These are phyloP conservation scores for Acanthochromis polyacanthus DNA, from an alignment of 2,113 vertebrate species.

Conservation along the genomic window DNA sequence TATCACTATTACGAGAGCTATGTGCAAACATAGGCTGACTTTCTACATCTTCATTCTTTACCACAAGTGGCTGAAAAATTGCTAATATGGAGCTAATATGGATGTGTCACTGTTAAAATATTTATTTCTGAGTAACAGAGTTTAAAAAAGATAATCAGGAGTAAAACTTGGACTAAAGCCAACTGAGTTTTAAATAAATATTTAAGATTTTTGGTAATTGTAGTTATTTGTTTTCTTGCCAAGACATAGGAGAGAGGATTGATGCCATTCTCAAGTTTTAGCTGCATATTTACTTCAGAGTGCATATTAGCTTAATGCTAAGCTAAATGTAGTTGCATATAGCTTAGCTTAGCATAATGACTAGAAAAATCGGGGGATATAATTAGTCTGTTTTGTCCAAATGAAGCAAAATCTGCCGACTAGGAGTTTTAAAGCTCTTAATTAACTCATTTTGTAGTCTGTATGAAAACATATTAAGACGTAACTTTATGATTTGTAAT, in stretches of 20 bases:
- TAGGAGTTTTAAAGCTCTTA: not conserved
- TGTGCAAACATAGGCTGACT: constrained; percentile 39
- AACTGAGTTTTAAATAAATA: not conserved
- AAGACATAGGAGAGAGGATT: not conserved
- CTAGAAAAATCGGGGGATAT: not conserved
- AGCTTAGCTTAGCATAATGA: not conserved
- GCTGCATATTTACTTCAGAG: not conserved
- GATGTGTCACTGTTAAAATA: not conserved
- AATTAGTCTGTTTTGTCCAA: no score
- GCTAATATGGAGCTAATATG: not conserved
- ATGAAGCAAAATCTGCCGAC: not conserved
- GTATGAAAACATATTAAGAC: no score
- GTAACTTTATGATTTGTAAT: no score
- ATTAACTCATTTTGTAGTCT: no score
- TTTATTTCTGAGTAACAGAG: not conserved
- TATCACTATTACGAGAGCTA: constrained; percentile 15
- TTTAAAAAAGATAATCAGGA: constrained; percentile 2
- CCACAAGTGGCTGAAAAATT: not conserved
- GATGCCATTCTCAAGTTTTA: not conserved
- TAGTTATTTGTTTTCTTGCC: not conserved
- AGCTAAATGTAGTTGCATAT: not conserved
- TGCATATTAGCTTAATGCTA: not conserved
- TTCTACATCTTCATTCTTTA: constrained; percentile 10
- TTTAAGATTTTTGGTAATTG: not conserved
- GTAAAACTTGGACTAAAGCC: not conserved